Base-by-base conservation (phyloP, 2,888 invertebrate genomes). In the Apocheima hispidaria region DNA sequence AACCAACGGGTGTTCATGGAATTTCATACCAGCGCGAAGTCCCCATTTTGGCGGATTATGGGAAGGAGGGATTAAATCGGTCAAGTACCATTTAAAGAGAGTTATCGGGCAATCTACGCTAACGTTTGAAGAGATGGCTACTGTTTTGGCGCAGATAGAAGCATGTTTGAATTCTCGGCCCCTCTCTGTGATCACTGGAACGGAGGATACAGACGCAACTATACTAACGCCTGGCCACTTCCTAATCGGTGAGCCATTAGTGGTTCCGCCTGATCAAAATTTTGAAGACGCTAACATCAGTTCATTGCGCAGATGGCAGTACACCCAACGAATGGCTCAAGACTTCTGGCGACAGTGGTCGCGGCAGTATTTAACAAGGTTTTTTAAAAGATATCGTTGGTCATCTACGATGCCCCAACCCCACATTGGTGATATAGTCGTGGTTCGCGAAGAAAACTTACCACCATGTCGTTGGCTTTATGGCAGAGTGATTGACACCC, bases 11-110 rank as follows among this genome's bases (percentile, higher is more conserved):
- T n/a, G 38, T 2, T 10, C 9, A 12, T 40, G 38, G 38, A 10
- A 40, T 20, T 40, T 40, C 10, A 40, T 40, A 3, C 38, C 38
- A 18, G 9, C 38, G 2, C 38, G 12, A 2, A 2, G 18, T 5
- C 38, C 38, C 7, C 18, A 40, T 9, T 40, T 40, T 40, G 38
- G 38, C 20, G 38, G 38, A 7, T 20, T 40, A n/a, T 40, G 38
- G 38, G 38, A 40, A 9, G 38, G 18, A 21, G 44, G 44, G 4
- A 28, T 44, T 2, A 44, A 44, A 28, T 44, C 44, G 2, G 16
- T 16, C 0, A 40, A 40, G 9, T 40, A n/a, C 4, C 38, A 40
- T 4, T 20, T 40, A 7, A 40, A 40, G 7, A 10, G 38, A 2
- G 20, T 40, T 20, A 20, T 40, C 20, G 18, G 20, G 3, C 3